These are phyloP conservation scores for Plestiodon gilberti DNA, from an alignment of 2,113 vertebrate genomes.

Conservation along the genomic window DNA sequence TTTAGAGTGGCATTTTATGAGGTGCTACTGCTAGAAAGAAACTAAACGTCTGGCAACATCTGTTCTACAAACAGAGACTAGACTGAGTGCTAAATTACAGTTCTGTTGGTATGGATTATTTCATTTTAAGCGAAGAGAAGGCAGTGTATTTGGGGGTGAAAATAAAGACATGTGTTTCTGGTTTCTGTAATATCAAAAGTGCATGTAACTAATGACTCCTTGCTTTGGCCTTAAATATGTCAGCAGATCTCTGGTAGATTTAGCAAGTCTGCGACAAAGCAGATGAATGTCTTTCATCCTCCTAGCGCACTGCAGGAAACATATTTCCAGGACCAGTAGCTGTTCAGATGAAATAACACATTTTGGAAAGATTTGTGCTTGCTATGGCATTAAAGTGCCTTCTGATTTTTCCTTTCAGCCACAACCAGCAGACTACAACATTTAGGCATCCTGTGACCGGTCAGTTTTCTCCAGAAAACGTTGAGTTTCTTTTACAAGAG, in stretches of 20 bases:
- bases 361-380: constrained; percentile 13
- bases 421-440: constrained; percentile 91
- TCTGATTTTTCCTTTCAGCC: constrained; percentile 79
- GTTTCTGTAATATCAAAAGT: background rate
- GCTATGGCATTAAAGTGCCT: constrained; percentile 39
- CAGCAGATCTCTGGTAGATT: constrained; percentile 38
- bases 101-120: background rate
- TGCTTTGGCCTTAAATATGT: constrained; percentile 44
- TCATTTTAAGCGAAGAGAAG: background rate
- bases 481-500: constrained; percentile 93
- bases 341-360: background rate
- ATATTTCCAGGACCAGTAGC: background rate
- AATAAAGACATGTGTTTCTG: background rate
- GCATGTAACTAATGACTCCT: background rate
- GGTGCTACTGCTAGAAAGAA: background rate
- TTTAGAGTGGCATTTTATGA: background rate
- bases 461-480: constrained; percentile 95
- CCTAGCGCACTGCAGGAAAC: constrained; percentile 18
- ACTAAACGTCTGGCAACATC: background rate
- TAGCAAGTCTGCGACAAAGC: constrained; percentile 35
- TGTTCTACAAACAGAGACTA: background rate
- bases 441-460: constrained; percentile 96
- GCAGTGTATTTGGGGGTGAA: background rate
- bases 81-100: background rate
- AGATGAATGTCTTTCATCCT: constrained; percentile 41